A percentile compares a stretch with the other conserved stretches of the same genome.
These are phyloP conservation scores for Ptychochromis oligacanthus DNA, from an alignment of 2,113 vertebrate species.

Conservation along the genomic window DNA sequence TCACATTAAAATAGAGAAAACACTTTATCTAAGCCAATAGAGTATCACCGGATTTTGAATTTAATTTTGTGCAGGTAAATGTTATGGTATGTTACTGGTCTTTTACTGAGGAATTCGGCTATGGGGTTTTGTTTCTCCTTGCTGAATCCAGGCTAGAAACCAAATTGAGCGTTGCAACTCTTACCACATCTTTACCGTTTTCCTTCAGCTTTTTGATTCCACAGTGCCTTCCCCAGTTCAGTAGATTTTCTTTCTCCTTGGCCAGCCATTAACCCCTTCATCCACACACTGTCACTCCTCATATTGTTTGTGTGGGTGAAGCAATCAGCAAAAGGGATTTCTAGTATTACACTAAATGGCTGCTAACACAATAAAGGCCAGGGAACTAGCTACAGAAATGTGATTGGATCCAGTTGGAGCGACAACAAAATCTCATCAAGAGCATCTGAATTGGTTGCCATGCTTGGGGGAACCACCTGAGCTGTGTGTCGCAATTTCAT, in stretches of 20 bases:
- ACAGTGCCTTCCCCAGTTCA: not conserved
- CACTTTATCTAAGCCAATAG: no score
- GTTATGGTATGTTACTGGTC: no score
- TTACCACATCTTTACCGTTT: not conserved
- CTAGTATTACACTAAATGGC: conserved; percentile 59
- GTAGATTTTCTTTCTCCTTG: conserved; percentile 2
- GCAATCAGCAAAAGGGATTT: conserved; percentile 51
- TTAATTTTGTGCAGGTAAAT: not conserved
- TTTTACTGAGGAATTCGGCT: not conserved
- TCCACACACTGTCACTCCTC: conserved; percentile 17
- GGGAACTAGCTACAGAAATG: conserved; percentile 50
- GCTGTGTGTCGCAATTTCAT: conserved; percentile 50
- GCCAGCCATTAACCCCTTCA: conserved; percentile 19
- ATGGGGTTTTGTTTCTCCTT: no score
- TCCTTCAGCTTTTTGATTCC: not conserved
- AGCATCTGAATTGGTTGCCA: conserved; percentile 37
- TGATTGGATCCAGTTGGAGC: conserved; percentile 56
- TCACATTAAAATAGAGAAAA: not conserved
- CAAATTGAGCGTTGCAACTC: not conserved
- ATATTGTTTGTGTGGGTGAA: conserved; percentile 40
- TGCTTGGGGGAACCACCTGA: conserved; percentile 42
- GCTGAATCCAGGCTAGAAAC: not conserved
- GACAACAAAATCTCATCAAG: conserved; percentile 59
- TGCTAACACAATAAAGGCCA: conserved; percentile 49
- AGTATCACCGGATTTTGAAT: not conserved